A percentile compares a stretch with the other conserved stretches of the same genome.
These are phyloP conservation scores for Hydractinia symbiolongicarpus DNA, from an alignment of 30 jellyfish, hydroid and myxozoan species.

Conservation along the genomic window DNA sequence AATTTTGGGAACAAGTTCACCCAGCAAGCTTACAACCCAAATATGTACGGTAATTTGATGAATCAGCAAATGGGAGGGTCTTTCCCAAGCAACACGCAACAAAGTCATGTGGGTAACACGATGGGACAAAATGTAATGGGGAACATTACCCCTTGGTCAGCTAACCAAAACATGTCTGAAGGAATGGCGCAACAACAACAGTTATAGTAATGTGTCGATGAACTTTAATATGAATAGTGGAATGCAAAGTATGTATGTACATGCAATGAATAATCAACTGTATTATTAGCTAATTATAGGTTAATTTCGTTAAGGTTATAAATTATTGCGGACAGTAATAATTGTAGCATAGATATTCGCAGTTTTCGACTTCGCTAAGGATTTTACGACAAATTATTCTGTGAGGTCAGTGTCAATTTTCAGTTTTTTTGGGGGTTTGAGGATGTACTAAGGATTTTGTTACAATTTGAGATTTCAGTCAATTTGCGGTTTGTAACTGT, in stretches of 20 bases:
- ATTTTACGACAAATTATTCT: no score
- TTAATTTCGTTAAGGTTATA: no score
- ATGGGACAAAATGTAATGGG: neutral
- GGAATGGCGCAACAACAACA: conserved; percentile 29
- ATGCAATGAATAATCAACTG: conserved; percentile 5
- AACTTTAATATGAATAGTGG: neutral
- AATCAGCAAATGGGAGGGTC: neutral
- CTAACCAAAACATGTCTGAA: conserved; percentile 63
- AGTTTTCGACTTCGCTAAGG: no score
- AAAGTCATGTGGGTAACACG: neutral
- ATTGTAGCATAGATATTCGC: no score
- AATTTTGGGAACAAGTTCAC: neutral
- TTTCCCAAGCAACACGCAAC: neutral
- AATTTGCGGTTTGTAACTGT: no score
- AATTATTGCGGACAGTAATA: no score
- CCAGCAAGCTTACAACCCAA: neutral
- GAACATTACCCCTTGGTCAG: neutral
- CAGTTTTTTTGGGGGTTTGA: no score
- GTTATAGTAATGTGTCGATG: neutral
- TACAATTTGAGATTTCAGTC: no score
- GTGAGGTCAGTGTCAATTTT: no score
- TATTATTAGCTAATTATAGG: neutral
- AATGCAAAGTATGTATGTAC: neutral
- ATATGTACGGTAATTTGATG: neutral
- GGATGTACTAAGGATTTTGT: no score